These are phyloP conservation scores for Cyphomyrmex costatus DNA, from an alignment of 1,140 invertebrate genomes.

Conservation along the genomic window DNA sequence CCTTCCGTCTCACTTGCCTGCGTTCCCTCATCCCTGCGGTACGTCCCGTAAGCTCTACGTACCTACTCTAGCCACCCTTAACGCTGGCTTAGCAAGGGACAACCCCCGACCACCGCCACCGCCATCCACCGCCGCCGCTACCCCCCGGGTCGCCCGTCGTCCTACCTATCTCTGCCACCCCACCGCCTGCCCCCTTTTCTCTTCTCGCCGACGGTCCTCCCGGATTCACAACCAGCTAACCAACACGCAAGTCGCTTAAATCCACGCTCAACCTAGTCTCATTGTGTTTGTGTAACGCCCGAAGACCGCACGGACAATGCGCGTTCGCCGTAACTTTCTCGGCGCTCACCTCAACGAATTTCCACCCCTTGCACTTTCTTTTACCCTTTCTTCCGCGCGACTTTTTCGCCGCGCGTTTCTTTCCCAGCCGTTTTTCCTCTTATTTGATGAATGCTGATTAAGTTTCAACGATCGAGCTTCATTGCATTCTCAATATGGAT, in stretches of 20 bases:
- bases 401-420: slow-evolving; percentile 23
- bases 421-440: background rate
- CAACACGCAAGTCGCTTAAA: slow-evolving; percentile 84
- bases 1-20: slow-evolving; percentile 65
- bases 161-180: slow-evolving; percentile 50
- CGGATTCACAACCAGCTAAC: slow-evolving; percentile 82
- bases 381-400: slow-evolving; percentile 43
- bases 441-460: slow-evolving; percentile 2
- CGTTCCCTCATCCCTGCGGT: slow-evolving; percentile 66
- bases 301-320: slow-evolving; percentile 78
- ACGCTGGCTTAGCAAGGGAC: slow-evolving; percentile 84
- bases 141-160: slow-evolving; percentile 41
- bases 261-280: slow-evolving; percentile 80
- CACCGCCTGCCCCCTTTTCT: slow-evolving; percentile 67
- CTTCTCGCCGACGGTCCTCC: slow-evolving; percentile 71
- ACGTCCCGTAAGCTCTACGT: slow-evolving; percentile 77
- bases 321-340: slow-evolving; percentile 75
- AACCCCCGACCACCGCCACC: slow-evolving; percentile 73
- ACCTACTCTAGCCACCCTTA: slow-evolving; percentile 84
- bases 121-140: slow-evolving; percentile 58
- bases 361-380: slow-evolving; percentile 48
- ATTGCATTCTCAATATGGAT: background rate
- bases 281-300: slow-evolving; percentile 81
- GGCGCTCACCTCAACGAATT: slow-evolving; percentile 54
- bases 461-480: background rate